These are phyloP conservation scores for Heliconius ismenius DNA, from an alignment of 2,888 invertebrate species.

Conservation along the genomic window DNA sequence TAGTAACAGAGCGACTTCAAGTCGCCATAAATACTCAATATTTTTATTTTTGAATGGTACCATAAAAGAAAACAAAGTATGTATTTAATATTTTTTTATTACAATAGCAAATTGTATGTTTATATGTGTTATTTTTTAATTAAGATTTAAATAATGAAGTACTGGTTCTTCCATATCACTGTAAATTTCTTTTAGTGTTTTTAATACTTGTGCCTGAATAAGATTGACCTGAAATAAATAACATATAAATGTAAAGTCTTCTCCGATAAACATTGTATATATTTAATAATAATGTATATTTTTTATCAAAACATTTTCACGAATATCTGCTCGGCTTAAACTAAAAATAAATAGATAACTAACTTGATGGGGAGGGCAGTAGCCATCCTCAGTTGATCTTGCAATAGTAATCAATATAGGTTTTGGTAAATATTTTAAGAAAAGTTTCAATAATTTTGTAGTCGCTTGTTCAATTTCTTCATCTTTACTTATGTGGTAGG, in stretches of 20 bases:
- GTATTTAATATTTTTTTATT: slow-evolving; percentile 6
- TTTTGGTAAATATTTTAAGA: slow-evolving; percentile 83
- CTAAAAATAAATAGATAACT: no score
- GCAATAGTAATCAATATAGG: slow-evolving; percentile 89
- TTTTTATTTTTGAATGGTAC: neutral
- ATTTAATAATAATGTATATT: neutral
- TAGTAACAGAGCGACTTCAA: slow-evolving; percentile 50
- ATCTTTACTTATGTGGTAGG: slow-evolving; percentile 89
- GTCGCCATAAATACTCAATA: slow-evolving; percentile 45
- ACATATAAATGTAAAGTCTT: neutral
- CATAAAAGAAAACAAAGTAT: slow-evolving; percentile 16
- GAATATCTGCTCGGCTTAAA: no score
- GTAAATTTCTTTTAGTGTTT: slow-evolving; percentile 79
- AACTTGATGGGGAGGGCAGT: slow-evolving; percentile 90
- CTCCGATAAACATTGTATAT: neutral
- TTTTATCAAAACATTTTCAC: no score
- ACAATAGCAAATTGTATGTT: neutral
- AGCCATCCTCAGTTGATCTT: slow-evolving; percentile 93
- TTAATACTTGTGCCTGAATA: slow-evolving; percentile 87
- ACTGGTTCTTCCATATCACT: slow-evolving; percentile 73
- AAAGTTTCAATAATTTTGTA: slow-evolving; percentile 77
- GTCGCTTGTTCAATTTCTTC: slow-evolving; percentile 85
- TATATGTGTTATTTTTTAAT: slow-evolving; percentile 21
- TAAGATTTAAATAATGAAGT: slow-evolving; percentile 70
- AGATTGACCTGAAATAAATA: slow-evolving; percentile 84